Evolutionary conservation across 2,797 vertebrate genomes (phyloP).

Genomic region (Gorsachius magnificus): DNA sequence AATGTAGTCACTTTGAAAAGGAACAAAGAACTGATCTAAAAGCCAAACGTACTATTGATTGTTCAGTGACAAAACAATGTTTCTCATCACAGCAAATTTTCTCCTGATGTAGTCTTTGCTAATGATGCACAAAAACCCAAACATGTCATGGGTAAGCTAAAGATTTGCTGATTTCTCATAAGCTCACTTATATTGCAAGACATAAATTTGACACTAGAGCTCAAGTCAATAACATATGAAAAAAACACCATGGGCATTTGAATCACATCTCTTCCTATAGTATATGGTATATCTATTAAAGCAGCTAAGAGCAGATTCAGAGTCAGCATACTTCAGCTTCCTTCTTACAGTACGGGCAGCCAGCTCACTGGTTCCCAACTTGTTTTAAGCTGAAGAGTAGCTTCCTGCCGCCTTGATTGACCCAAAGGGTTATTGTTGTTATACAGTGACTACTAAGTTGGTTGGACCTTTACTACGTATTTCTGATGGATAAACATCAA

Average conservation of each 20-base stretch:
- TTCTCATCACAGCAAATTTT: conserved; percentile 36
- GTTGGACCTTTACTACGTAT: not conserved
- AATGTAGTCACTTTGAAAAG: not conserved
- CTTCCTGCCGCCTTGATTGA: not conserved
- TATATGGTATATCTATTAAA: not conserved
- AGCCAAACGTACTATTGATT: not conserved
- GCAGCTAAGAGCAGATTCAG: not conserved
- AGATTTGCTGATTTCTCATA: conserved; percentile 34
- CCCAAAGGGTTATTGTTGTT: not conserved
- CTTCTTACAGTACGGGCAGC: not conserved
- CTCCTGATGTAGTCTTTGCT: not conserved
- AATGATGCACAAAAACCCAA: not conserved
- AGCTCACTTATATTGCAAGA: not conserved
- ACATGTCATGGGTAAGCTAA: not conserved
- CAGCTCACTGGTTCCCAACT: not conserved
- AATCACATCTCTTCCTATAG: not conserved
- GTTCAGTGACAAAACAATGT: not conserved
- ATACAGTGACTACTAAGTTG: not conserved
- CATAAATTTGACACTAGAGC: not conserved
- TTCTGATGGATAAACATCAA: not conserved
- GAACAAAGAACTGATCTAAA: not conserved
- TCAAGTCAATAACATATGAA: not conserved
- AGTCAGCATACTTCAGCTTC: not conserved
- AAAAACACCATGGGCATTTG: not conserved
- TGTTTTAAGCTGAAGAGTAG: not conserved